phyloP scores from a whole-genome alignment of 2,888 invertebrate species.

The Emesis russula region DNA sequence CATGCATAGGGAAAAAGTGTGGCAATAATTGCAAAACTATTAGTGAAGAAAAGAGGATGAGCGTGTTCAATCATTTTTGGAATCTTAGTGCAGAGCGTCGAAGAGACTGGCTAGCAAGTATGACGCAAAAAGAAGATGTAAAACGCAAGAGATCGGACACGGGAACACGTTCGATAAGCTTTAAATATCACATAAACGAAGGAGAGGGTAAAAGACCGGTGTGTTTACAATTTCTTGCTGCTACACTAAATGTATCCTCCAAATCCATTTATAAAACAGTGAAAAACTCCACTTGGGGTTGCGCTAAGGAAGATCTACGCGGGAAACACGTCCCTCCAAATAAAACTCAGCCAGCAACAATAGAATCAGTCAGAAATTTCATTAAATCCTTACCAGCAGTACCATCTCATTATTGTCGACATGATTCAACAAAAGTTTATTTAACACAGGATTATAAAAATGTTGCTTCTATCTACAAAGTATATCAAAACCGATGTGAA shows the following conservation, averaged over 20 bases:
- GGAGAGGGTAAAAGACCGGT: not conserved
- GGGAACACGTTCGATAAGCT: not conserved
- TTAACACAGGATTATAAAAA: conserved; percentile 27
- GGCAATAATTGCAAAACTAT: conserved; percentile 9
- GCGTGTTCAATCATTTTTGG: conserved; percentile 66
- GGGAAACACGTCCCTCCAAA: conserved; percentile 23
- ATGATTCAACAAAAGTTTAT: conserved; percentile 25
- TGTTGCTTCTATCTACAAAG: conserved; percentile 25
- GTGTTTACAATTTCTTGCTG: not conserved
- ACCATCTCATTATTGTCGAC: conserved; percentile 3
- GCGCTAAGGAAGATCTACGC: conserved; percentile 13
- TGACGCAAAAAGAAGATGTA: conserved; percentile 12
- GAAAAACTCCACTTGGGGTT: conserved; percentile 10
- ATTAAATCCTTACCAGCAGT: conserved; percentile 24
- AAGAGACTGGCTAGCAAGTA: conserved; percentile 21
- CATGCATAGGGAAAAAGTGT: conserved; percentile 36
- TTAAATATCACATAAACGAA: conserved; percentile 19
- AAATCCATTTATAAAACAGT: conserved; percentile 28
- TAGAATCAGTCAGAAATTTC: conserved; percentile 19
- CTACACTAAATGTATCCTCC: conserved; percentile 11
- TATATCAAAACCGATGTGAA: conserved; percentile 22
- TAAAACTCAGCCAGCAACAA: conserved; percentile 26
- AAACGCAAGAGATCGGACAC: conserved; percentile 15
- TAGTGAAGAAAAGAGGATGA: conserved; percentile 46
- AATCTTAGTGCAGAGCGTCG: conserved; percentile 27